Evolutionary conservation across 2,888 invertebrate genomes (phyloP), one percentile per base, ranked within the genome.

Genomic region (Torymus texanus): DNA sequence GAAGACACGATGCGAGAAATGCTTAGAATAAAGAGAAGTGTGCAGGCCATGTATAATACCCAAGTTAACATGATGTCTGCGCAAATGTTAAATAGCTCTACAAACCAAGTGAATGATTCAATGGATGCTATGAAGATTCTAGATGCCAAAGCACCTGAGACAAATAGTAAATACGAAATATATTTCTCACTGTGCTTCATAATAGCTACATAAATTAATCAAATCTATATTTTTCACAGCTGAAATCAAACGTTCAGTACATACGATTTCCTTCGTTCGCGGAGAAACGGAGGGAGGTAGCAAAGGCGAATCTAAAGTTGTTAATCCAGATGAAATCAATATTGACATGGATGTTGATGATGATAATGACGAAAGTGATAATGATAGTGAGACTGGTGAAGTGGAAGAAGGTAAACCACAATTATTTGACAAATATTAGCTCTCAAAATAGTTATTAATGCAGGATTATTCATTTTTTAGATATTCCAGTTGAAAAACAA

Each of bases 51-150:
- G 86, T 99, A 97, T 90, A 99, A 99, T 90, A 99, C 98, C 0
- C 98, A 99, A 92, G 94, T 95, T n/a, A 99, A 99, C 90, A 98
- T 98, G 96, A 98, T 99, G 98, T 97, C 98, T 14, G 98, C 98
- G 0, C 98, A 98, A 91, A 98, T 98, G 95, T 92, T 98, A 85
- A 96, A 95, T 85, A 95, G 95, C 21, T 93, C 94, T 59, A 92
- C 93, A 18, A 92, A 93, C 84, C 95, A 95, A 88, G 92, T 95
- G 81, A 95, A 94, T 51, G 94, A 94, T 84, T 84, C 88, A 3
- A 94, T 95, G 85, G 97, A 97, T 91, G 96, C 96, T 11, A 97
- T 97, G 97, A 93, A 96, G 85, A 92, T 96, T 92, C 90, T 97
- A 73, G 97, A 97, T 90, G 96, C 95, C 2, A 95, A 95, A 91